phyloP scores from a whole-genome alignment of 2,113 vertebrate genomes.

The Xyliphius kryptos region DNA sequence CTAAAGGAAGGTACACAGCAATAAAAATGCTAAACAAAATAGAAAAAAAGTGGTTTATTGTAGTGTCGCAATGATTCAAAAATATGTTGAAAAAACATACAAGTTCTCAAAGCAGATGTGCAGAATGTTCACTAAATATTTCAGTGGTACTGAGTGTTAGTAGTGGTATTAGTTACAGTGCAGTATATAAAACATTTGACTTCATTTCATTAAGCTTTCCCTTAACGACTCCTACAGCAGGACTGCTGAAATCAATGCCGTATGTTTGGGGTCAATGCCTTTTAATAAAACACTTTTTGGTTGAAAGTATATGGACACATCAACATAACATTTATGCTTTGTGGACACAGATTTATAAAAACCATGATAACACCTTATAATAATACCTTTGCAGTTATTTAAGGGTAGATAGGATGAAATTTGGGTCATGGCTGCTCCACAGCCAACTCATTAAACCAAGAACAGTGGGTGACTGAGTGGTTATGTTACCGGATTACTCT shows the following conservation, averaged over 20 bases:
- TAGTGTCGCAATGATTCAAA: conserved; percentile 60
- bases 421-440: too few relatives aligned
- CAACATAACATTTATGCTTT: too few relatives aligned
- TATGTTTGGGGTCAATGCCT: neutral
- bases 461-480: too few relatives aligned
- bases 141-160: conserved; percentile 38
- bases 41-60: conserved; percentile 53
- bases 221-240: conserved; percentile 5
- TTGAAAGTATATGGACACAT: neutral
- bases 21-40: conserved; percentile 28
- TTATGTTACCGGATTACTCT: too few relatives aligned
- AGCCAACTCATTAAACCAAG: too few relatives aligned
- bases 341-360: too few relatives aligned
- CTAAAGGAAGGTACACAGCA: too few relatives aligned
- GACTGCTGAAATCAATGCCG: neutral
- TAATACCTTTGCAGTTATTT: too few relatives aligned
- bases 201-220: conserved; percentile 3
- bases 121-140: conserved; percentile 12
- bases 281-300: too few relatives aligned
- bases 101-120: conserved; percentile 22
- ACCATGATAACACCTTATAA: too few relatives aligned
- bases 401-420: too few relatives aligned
- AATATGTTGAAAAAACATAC: conserved; percentile 12
- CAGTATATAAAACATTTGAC: neutral
- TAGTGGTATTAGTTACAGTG: conserved; percentile 38